A percentile compares a stretch with the other conserved stretches of the same genome.
phyloP scores from a whole-genome alignment of 2,797 vertebrate genomes.

The Bovichtus variegatus region DNA sequence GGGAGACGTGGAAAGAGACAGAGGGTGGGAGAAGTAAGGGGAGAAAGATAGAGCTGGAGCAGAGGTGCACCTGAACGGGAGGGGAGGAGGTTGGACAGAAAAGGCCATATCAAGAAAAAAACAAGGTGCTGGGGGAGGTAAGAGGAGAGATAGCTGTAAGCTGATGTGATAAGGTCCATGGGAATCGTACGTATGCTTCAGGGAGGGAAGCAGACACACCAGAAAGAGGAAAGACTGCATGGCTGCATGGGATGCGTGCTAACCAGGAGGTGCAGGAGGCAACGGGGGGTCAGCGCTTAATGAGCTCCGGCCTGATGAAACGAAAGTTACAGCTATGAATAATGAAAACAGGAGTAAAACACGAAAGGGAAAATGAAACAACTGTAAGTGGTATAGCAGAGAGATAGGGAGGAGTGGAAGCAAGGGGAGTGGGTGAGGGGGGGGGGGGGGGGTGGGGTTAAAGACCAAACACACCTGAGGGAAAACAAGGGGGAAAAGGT shows the following conservation, averaged over 20 bases:
- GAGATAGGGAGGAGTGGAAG: constrained; percentile 19
- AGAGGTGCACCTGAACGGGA: constrained; percentile 53
- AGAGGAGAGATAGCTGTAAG: constrained; percentile 56
- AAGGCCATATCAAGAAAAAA: constrained; percentile 61
- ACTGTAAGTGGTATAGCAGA: constrained; percentile 33
- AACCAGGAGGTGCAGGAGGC: constrained; percentile 58
- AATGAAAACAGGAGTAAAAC: constrained; percentile 69
- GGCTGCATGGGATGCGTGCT: constrained; percentile 41
- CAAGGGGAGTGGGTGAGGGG: background rate
- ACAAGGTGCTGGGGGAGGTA: constrained; percentile 53
- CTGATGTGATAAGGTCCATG: constrained; percentile 65
- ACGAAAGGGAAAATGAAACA: constrained; percentile 50
- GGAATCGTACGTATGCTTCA: constrained; percentile 53
- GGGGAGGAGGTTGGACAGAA: constrained; percentile 48
- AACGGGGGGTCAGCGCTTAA: constrained; percentile 66
- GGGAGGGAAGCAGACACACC: constrained; percentile 35
- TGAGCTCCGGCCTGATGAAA: constrained; percentile 72
- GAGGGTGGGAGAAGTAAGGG: constrained; percentile 71
- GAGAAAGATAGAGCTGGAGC: constrained; percentile 67
- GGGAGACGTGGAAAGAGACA: constrained; percentile 72
- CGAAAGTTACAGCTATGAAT: constrained; percentile 68
- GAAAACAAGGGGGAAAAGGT: constrained; percentile 61
- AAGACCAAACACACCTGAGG: constrained; percentile 66
- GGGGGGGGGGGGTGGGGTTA: background rate
- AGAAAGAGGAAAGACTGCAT: constrained; percentile 25